A percentile compares a stretch with the other conserved stretches of the same genome.
phyloP scores from a whole-genome alignment of 2,888 invertebrate species.

The Agrotis clavis region DNA sequence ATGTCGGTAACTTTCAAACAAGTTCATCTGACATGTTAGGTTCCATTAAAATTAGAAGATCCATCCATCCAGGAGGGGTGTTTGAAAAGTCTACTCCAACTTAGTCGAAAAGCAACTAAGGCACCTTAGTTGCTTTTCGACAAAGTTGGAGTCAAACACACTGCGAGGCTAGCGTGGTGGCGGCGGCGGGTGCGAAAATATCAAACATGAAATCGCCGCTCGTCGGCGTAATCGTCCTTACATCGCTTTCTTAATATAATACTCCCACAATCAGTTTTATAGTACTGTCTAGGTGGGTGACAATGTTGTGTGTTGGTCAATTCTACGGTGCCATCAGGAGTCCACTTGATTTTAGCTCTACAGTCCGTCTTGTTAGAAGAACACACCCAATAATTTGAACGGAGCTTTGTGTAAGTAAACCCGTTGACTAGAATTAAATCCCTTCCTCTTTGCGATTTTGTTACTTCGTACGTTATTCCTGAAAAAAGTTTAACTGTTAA shows the following conservation, averaged over 20 bases:
- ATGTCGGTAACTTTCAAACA: no score
- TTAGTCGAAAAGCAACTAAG: neutral
- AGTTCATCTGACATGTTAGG: no score
- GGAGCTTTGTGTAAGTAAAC: conserved; percentile 64
- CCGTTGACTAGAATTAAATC: conserved; percentile 64
- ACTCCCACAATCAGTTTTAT: conserved; percentile 14
- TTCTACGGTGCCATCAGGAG: conserved; percentile 7
- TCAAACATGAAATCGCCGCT: no score
- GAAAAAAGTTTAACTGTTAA: conserved; percentile 26
- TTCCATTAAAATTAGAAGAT: neutral
- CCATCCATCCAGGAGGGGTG: neutral
- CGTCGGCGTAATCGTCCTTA: neutral
- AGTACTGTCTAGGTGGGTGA: conserved; percentile 45
- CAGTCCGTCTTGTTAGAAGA: conserved; percentile 51
- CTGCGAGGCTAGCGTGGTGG: no score
- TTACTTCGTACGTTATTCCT: conserved; percentile 40
- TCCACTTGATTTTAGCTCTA: conserved; percentile 71
- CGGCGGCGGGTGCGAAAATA: no score
- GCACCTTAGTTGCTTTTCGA: no score
- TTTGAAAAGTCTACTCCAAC: neutral
- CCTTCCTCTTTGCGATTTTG: conserved; percentile 60
- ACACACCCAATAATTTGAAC: conserved; percentile 46
- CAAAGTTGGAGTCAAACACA: no score
- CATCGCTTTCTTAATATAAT: conserved; percentile 32
- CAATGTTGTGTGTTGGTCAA: conserved; percentile 31